A percentile compares a stretch with the other conserved stretches of the same genome.
Conservation (phyloP, 2,797 vertebrate species). For the Anguilla marmorata region DNA sequence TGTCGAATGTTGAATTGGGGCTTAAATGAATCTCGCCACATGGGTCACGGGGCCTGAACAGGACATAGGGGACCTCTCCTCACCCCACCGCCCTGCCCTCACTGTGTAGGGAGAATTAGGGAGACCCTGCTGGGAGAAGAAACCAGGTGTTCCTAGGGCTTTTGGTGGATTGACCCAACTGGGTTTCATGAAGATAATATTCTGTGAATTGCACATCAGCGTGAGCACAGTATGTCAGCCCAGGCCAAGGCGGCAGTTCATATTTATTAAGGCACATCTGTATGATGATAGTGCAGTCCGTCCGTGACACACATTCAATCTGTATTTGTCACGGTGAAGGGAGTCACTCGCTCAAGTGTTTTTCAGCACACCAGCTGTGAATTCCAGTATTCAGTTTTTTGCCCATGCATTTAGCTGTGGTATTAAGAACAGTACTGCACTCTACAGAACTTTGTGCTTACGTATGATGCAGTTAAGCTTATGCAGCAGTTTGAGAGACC, state of each 20-base stretch:
- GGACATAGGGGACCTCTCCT: slow-evolving; percentile 16
- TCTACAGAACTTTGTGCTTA: background rate
- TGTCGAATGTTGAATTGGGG: slow-evolving; percentile 19
- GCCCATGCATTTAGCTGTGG: background rate
- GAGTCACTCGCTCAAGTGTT: background rate
- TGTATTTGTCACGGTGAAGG: background rate
- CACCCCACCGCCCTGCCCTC: background rate
- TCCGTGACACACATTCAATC: background rate
- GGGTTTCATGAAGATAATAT: background rate
- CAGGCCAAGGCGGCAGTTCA: background rate
- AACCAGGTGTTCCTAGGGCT: slow-evolving; percentile 10
- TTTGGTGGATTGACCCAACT: slow-evolving; percentile 17
- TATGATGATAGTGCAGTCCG: background rate
- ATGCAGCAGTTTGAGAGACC: background rate
- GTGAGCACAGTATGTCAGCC: background rate
- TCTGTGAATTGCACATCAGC: background rate
- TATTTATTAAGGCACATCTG: background rate
- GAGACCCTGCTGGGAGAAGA: slow-evolving; percentile 9
- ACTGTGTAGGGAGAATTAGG: slow-evolving; percentile 23
- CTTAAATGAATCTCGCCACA: slow-evolving; percentile 38
- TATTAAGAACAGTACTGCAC: background rate
- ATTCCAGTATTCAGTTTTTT: background rate
- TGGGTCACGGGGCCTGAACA: slow-evolving; percentile 37
- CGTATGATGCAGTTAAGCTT: background rate
- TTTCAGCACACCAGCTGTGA: background rate